Evolutionary conservation across 2,888 invertebrate genomes (phyloP), one percentile per base, ranked within the genome.

Genomic region (Drosophila mimetica): DNA sequence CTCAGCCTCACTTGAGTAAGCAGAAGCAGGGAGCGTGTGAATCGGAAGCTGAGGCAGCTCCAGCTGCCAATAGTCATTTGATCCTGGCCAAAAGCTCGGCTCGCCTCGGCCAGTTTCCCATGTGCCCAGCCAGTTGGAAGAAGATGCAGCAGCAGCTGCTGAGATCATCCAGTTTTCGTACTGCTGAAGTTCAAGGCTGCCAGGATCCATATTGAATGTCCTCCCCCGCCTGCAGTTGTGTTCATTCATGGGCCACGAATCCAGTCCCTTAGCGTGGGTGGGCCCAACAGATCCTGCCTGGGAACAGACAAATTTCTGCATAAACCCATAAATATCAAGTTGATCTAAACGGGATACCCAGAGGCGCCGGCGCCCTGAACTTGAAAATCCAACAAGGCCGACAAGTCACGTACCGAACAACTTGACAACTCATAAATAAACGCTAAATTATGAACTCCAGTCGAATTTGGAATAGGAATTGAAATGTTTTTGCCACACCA

Each of bases 381-480:
- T 87, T 85, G 88, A 72, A 57, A 79, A 61, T 76, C 47, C 36
- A 58, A 54, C 61, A 47, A 51, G 39, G 54, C 55, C 73, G 59
- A 57, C 58, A 36, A 52, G 52, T 69, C 86, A 82, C 84, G 86
- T 88, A 74, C 66, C 73, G 46, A 71, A 36, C 72, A 28, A 58
- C 76, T 76, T 89, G 89, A 89, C 89, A 89, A 86, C 79, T 86
- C 90, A 89, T 90, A 90, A 90, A 90, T 90, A 85, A 85, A 80
- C 82, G 75, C 74, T 89, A 88, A 89, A 78, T 89, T 90, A 90
- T 90, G 82, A 89, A 82, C 79, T 42, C 36, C 47, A 25, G 47
- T 63, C 48, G 54, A 65, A 79, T 48, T 42, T 34, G 30, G 14
- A 79, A 77, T 75, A 63, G 71, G 72, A 75, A 75, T 71, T 67